A percentile compares a stretch with the other conserved stretches of the same genome.
These are phyloP conservation scores for Psittacula cyanocephala DNA, from an alignment of 2,113 vertebrate genomes.

Conservation along the genomic window DNA sequence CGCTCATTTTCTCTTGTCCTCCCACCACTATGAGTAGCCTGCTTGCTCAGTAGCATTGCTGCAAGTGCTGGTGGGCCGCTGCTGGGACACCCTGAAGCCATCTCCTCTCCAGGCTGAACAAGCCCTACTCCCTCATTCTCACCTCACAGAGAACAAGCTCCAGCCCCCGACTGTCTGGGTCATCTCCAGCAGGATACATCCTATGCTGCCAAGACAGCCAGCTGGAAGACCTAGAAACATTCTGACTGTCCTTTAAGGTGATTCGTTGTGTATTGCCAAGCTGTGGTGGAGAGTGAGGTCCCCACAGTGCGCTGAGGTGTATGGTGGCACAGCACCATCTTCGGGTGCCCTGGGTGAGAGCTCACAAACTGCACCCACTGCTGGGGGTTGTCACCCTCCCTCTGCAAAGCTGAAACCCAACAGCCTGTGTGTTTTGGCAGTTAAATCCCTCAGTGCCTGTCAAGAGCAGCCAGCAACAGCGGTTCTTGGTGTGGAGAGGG, in stretches of 20 bases:
- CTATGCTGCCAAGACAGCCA: not conserved
- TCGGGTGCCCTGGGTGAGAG: not conserved
- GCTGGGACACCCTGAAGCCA: not conserved
- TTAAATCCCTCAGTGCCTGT: not conserved
- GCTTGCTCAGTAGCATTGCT: not conserved
- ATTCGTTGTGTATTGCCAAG: not conserved
- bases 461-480: not conserved
- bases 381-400: not conserved
- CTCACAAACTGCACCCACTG: accelerated
- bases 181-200: not conserved
- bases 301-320: not conserved
- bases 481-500: accelerated
- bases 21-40: not conserved
- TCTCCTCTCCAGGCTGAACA: not conserved
- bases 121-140: not conserved
- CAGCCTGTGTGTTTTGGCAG: not conserved
- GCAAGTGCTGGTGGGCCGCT: not conserved
- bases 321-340: not conserved
- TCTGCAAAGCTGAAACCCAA: not conserved
- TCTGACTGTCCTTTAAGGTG: not conserved
- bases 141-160: not conserved
- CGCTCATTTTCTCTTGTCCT: not conserved
- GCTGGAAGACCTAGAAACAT: not conserved
- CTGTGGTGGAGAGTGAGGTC: not conserved
- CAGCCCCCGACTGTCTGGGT: not conserved